These are phyloP conservation scores for Scaptomyza caliginosa DNA, from an alignment of 2,888 invertebrate species.

Conservation along the genomic window DNA sequence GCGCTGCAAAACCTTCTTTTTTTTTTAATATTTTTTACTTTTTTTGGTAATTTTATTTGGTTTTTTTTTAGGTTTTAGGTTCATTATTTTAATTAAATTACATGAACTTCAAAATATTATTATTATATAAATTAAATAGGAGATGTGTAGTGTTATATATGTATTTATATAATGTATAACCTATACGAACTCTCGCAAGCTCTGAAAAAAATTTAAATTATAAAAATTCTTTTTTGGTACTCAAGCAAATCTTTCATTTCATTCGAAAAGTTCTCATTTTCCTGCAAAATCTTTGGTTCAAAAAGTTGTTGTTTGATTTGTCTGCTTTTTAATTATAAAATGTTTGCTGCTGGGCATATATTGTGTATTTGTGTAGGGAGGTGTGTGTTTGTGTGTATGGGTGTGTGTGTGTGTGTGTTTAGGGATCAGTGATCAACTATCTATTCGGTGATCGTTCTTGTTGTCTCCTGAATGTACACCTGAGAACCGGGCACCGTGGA, in stretches of 20 bases:
- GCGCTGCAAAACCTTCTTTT: conserved; percentile 46
- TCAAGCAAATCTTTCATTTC: conserved; percentile 47
- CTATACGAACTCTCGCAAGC: conserved; percentile 74
- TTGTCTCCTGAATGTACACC: conserved; percentile 94
- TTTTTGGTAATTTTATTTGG: conserved; percentile 55
- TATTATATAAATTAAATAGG: conserved; percentile 73
- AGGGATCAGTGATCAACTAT: conserved; percentile 43
- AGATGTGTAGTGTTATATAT: conserved; percentile 77
- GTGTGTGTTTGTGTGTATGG: conserved; percentile 24
- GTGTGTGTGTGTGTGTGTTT: conserved; percentile 19
- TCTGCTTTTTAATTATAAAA: conserved; percentile 53
- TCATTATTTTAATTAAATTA: conserved; percentile 83
- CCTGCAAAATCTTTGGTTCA: conserved; percentile 25
- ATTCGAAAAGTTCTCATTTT: conserved; percentile 25
- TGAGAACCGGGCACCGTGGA: conserved; percentile 96
- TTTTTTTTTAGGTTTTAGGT: conserved; percentile 64
- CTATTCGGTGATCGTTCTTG: conserved; percentile 86
- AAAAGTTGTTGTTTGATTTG: conserved; percentile 11
- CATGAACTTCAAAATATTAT: conserved; percentile 81
- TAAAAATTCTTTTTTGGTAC: conserved; percentile 48
- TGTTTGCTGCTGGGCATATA: conserved; percentile 43
- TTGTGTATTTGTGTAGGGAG: conserved; percentile 18
- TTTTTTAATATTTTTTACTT: conserved; percentile 60
- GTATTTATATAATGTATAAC: conserved; percentile 75
- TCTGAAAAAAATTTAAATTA: conserved; percentile 67